Evolutionary conservation across 2,797 vertebrate genomes (phyloP), one percentile per base, ranked within the genome.

Genomic region (Ptychobarbus kaznakovi): DNA sequence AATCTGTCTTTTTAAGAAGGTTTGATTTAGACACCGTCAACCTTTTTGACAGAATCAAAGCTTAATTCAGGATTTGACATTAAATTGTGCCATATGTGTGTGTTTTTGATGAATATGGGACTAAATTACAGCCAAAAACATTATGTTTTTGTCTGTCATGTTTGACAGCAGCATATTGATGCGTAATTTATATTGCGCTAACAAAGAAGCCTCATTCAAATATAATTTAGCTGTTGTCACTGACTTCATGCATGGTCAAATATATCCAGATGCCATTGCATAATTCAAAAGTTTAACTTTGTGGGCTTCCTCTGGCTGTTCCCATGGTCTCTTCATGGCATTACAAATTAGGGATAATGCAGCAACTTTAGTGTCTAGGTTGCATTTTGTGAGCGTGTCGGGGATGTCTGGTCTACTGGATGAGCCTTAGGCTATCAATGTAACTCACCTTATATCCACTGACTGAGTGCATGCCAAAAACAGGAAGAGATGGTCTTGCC

Each of bases 21-120:
- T 58, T 51, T 81, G 86, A 91, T 91, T 91, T 86, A 88, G 70
- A 88, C 81, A 80, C 80, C 4, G 76, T 81, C 76, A 56, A 74
- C 35, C 35, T 86, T 80, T 88, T 15, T 74, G 53, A 86, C 65
- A 63, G 75, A 82, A 81, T 86, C 81, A 86, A 86, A 63, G 32
- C 35, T 79, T 77, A 16, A 28, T 73, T 32, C 25, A 7, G 61
- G 38, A 84, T 72, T 70, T 75, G 46, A 40, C 11, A 18, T 63
- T 20, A 42, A 22, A 51, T 56, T 74, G 63, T 35, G 38, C 22
- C 75, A 25, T 86, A 11, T 80, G 42, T 32, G 0, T 83, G 42
- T 35, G 38, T 68, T 13, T 79, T 22, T 72, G 65, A 73, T 70
- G 20, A 32, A 74, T 4, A 1, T 18, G 74, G 80, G 38, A 58